Base-by-base conservation (phyloP, 2,113 vertebrate species). In the Python bivittatus region DNA sequence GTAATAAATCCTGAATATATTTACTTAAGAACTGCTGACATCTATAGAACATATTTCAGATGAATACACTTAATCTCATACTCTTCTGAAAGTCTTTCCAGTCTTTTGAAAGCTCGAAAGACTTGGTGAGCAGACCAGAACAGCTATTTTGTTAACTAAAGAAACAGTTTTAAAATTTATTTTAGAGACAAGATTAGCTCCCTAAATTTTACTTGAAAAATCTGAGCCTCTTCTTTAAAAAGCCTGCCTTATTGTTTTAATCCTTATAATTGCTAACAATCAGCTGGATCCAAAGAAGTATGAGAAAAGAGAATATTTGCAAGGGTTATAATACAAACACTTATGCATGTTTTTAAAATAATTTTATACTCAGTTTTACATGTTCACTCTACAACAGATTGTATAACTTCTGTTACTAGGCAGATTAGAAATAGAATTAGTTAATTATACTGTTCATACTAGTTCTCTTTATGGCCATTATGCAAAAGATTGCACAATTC, bases 191-290 rank as follows among this genome's bases (percentile, higher is more conserved):
- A 56, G 15, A 11, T 10, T 42, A 38, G 2, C 6, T 25, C 3
- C 4, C 12, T 33, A 91, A 25, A 17, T 68, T 68, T 52, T 25
- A 52, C 52, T 33, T 22, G 44, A 91, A 48, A 44, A 91, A 29
- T 25, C 53, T 23, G 3, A 29, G 12, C 44, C 91, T 27, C 22
- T 79, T 72, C 53, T 87, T 61, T 68, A 27, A 87, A 95, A 95
- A 84, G 10, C 2, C 72, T 88, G 33, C 0, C 0, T 88, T 94
- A 1, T 86, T 93, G 54, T 52, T 94, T 91, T 72, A 42, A 88
- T 58, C 44, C 72, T 23, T 53, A 58, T 87, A 85, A 6, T 0
- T 33, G 25, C 13, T 64, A 84, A 90, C 42, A 79, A 38, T 9
- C 13, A 33, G 29, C 27, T 72, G 23, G 33, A 42, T 79, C 15